Percentiles rank a stretch among this genome's conserved stretches.
Conservation (phyloP, 2,888 invertebrate species). For the Amphimallon solstitiale region DNA sequence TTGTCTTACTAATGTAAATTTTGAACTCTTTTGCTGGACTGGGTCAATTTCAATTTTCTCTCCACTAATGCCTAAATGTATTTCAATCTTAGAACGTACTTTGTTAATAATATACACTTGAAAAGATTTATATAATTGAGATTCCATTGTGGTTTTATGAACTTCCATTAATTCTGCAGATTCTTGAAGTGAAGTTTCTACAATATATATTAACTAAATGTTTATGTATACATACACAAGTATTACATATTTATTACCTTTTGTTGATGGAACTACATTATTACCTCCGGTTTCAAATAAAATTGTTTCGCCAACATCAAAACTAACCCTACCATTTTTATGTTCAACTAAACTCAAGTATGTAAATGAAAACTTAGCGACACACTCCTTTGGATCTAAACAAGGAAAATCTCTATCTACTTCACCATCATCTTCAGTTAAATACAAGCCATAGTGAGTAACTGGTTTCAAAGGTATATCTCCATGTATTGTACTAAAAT, state of each 20-base stretch:
- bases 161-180: slow-evolving; percentile 71
- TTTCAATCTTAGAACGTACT: slow-evolving; percentile 83
- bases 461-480: slow-evolving; percentile 72
- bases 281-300: slow-evolving; percentile 4
- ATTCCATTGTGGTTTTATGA: slow-evolving; percentile 83
- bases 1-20: slow-evolving; percentile 69
- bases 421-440: slow-evolving; percentile 97
- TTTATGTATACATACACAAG: neutral
- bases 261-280: neutral
- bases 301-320: slow-evolving; percentile 45
- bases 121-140: slow-evolving; percentile 86
- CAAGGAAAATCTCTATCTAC: slow-evolving; percentile 94
- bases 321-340: slow-evolving; percentile 63
- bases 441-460: slow-evolving; percentile 85
- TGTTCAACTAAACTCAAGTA: slow-evolving; percentile 89
- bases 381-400: slow-evolving; percentile 86
- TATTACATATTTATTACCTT: neutral
- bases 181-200: slow-evolving; percentile 52
- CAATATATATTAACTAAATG: neutral
- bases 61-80: slow-evolving; percentile 87
- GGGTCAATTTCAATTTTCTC: slow-evolving; percentile 94
- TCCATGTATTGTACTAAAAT: slow-evolving; percentile 70
- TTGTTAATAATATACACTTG: slow-evolving; percentile 82
- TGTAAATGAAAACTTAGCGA: slow-evolving; percentile 92
- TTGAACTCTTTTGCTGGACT: slow-evolving; percentile 73